Evolutionary conservation across 2,888 invertebrate genomes (phyloP).

Genomic region (Heliconius sara): DNA sequence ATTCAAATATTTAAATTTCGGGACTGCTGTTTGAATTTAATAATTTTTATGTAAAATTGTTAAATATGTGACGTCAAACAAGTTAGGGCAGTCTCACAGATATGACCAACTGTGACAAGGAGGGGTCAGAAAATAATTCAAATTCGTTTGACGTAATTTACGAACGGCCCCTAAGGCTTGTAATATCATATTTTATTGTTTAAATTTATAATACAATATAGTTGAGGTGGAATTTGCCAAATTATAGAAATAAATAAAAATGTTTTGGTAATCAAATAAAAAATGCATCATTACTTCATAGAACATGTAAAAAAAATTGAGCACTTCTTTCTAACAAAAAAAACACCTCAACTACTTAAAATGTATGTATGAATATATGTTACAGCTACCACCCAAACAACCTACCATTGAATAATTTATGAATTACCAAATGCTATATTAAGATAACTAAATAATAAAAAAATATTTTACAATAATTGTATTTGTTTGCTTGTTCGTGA

Average conservation of each 20-base stretch:
- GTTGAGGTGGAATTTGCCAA: background rate
- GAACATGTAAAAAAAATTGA: background rate
- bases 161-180: background rate
- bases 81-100: too few species aligned
- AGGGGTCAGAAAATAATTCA: background rate
- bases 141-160: background rate
- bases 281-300: background rate
- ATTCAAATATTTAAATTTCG: too few species aligned
- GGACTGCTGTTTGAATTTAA: too few species aligned
- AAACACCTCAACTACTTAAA: background rate
- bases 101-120: background rate
- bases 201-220: conserved; percentile 17
- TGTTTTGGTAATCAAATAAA: background rate
- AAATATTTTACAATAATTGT: too few species aligned
- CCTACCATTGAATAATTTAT: background rate
- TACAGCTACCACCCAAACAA: conserved; percentile 1
- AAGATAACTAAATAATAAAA: too few species aligned
- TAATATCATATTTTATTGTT: conserved; percentile 13
- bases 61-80: too few species aligned
- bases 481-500: too few species aligned
- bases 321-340: background rate
- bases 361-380: conserved; percentile 13
- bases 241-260: background rate
- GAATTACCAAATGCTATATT: conserved; percentile 6
- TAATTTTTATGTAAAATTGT: too few species aligned